These are phyloP conservation scores for Odocoileus hemionus DNA, from an alignment of 2,113 vertebrate genomes.

Conservation along the genomic window DNA sequence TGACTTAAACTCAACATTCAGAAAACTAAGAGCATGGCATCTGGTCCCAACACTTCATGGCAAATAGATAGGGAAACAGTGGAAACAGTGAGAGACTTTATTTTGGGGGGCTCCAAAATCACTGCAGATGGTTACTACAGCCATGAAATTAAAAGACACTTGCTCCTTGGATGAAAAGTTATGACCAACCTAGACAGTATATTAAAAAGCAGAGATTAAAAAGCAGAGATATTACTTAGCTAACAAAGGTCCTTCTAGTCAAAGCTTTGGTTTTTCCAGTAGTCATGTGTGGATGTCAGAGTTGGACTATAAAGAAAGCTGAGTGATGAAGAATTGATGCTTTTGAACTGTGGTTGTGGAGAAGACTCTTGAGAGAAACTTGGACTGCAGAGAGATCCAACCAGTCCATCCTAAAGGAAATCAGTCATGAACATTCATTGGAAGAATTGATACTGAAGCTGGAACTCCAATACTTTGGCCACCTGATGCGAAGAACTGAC, in stretches of 20 bases:
- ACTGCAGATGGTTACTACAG: background rate
- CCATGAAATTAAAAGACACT: background rate
- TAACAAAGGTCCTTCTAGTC: background rate
- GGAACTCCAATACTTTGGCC: background rate
- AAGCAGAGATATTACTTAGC: background rate
- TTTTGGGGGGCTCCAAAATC: background rate
- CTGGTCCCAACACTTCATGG: background rate
- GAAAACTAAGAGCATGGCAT: background rate
- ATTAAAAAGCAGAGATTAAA: background rate
- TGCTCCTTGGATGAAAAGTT: background rate
- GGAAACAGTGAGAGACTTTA: background rate
- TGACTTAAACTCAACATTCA: background rate
- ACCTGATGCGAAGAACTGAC: background rate
- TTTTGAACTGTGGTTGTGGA: background rate
- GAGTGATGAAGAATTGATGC: background rate
- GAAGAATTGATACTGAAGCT: background rate
- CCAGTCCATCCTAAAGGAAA: background rate
- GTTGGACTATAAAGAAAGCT: background rate
- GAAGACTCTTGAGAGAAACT: background rate
- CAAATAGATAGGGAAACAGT: background rate
- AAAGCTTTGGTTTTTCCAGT: background rate
- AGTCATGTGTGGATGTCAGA: background rate
- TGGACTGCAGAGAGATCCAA: background rate
- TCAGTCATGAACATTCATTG: background rate
- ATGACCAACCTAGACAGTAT: background rate